A percentile compares a stretch with the other conserved stretches of the same genome.
These are phyloP conservation scores for Clanis bilineata DNA, from an alignment of 2,888 invertebrate genomes.

Conservation along the genomic window DNA sequence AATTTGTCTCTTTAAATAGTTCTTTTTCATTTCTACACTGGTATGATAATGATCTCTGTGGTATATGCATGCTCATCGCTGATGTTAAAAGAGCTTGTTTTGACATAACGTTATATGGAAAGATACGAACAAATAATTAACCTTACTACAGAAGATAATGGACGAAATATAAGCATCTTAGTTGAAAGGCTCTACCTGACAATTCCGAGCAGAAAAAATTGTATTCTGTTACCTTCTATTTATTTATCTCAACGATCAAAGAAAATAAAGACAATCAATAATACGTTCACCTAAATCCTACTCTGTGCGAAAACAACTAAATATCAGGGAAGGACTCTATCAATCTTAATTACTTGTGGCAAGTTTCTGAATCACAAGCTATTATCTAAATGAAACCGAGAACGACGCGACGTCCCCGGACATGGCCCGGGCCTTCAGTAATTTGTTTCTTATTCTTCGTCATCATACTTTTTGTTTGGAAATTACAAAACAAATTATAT, in stretches of 20 bases:
- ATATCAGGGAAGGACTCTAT: slow-evolving; percentile 51
- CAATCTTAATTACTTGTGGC: slow-evolving; percentile 63
- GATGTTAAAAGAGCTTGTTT: no score
- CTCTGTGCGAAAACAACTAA: slow-evolving; percentile 37
- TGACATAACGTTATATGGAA: no score
- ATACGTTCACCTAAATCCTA: slow-evolving; percentile 22
- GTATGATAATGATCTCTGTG: no score
- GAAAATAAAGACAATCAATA: slow-evolving; percentile 22
- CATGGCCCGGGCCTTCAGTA: slow-evolving; percentile 24
- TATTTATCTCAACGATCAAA: background rate
- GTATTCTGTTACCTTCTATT: no score
- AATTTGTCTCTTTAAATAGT: no score
- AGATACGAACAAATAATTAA: no score
- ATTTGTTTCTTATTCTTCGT: slow-evolving; percentile 34
- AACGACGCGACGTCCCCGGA: slow-evolving; percentile 29
- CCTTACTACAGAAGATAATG: no score
- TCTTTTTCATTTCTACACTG: no score
- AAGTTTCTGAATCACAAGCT: slow-evolving; percentile 54
- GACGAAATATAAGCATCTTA: no score
- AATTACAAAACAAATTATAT: slow-evolving; percentile 38
- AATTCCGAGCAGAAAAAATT: no score
- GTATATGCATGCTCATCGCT: no score
- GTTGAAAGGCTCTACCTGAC: no score
- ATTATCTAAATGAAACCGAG: slow-evolving; percentile 65
- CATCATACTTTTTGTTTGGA: slow-evolving; percentile 31